Evolutionary conservation across 2,797 vertebrate species (phyloP).

Genomic region (Buphagus erythrorhynchus): DNA sequence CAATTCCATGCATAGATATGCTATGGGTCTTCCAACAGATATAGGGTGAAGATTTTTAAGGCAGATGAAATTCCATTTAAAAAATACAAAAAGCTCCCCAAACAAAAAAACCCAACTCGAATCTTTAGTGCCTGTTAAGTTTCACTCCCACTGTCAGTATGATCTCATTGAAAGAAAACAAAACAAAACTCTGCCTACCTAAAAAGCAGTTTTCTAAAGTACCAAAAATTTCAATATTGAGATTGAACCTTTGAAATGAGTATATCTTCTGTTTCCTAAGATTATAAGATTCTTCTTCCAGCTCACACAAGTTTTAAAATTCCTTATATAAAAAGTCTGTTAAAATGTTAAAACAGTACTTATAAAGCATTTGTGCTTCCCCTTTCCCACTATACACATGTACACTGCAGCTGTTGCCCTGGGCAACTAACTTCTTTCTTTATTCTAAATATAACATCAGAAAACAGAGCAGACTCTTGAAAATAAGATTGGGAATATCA

Average conservation of each 20-base stretch:
- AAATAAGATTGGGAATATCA: not conserved
- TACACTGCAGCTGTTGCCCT: not conserved
- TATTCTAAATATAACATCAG: not conserved
- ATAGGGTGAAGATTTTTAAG: not conserved
- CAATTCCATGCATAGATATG: not conserved
- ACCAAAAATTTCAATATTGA: not conserved
- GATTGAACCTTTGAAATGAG: not conserved
- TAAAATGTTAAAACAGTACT: not conserved
- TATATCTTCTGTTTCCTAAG: not conserved
- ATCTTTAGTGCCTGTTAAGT: not conserved
- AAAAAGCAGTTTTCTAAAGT: not conserved
- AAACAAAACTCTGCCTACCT: not conserved
- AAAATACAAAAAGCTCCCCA: not conserved
- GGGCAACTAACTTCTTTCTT: conserved; percentile 5
- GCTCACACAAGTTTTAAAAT: not conserved
- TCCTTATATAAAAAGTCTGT: not conserved
- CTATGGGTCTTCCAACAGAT: not conserved
- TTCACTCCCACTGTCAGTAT: not conserved
- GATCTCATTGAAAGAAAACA: not conserved
- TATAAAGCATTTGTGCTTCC: not conserved
- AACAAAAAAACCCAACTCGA: not conserved
- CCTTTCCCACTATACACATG: not conserved
- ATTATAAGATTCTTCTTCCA: not conserved
- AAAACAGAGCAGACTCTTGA: not conserved
- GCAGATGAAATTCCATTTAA: not conserved